These are phyloP conservation scores for Dexiosoma caninum DNA, from an alignment of 2,888 invertebrate genomes.

Conservation along the genomic window DNA sequence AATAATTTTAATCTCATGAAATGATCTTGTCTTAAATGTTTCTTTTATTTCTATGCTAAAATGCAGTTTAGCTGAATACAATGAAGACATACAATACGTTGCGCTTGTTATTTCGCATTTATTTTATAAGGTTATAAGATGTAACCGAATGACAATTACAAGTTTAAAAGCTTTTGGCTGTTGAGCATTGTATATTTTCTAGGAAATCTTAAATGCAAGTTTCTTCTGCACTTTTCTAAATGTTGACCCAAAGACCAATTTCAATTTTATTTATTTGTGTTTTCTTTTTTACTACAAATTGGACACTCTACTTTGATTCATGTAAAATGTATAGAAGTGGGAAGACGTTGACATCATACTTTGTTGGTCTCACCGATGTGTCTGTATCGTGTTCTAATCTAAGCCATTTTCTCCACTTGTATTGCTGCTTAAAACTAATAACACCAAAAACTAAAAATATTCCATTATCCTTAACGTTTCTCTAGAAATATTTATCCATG, in stretches of 20 bases:
- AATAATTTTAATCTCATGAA: slow-evolving; percentile 25
- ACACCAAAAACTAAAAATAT: no score
- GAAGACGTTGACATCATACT: no score
- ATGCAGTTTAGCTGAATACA: background rate
- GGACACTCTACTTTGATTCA: background rate
- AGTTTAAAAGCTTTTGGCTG: slow-evolving; percentile 37
- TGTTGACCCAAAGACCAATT: slow-evolving; percentile 42
- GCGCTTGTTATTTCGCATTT: slow-evolving; percentile 33
- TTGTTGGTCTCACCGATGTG: no score
- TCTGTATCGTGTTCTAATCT: no score
- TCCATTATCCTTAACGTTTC: no score
- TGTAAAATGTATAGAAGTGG: background rate
- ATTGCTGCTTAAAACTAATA: no score
- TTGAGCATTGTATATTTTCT: slow-evolving; percentile 9
- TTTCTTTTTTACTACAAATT: background rate
- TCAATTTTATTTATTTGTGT: no score
- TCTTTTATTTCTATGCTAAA: background rate
- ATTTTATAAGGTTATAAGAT: slow-evolving; percentile 51
- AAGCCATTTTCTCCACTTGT: no score
- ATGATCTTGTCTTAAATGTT: slow-evolving; percentile 28
- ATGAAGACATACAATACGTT: slow-evolving; percentile 50
- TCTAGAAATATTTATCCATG: no score
- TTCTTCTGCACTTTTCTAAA: slow-evolving; percentile 3
- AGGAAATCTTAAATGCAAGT: slow-evolving; percentile 23
- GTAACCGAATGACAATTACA: slow-evolving; percentile 62